Conservation (phyloP, 2,113 vertebrate species). For the Balaeniceps rex region DNA sequence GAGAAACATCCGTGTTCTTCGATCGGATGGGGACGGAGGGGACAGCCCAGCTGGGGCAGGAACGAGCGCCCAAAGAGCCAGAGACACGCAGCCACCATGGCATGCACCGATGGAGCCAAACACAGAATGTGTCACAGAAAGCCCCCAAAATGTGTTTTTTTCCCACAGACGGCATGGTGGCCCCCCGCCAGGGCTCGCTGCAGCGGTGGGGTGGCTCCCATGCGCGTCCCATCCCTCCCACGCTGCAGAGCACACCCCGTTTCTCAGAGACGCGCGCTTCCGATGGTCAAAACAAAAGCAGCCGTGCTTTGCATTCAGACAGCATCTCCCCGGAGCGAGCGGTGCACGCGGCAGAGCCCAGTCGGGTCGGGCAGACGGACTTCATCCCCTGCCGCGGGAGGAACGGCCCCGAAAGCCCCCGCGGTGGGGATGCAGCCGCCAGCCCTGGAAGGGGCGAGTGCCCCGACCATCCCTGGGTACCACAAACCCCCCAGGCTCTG, state of each 20-base stretch:
- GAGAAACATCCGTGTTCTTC: not conserved
- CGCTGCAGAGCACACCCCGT: fast-evolving
- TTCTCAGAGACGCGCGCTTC: not conserved
- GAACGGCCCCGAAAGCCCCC: not conserved
- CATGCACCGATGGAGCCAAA: not conserved
- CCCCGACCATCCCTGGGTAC: not conserved
- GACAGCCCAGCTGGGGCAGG: not conserved
- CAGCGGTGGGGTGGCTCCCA: not conserved
- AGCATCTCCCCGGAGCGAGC: not conserved
- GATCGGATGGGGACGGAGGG: not conserved
- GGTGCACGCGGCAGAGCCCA: not conserved
- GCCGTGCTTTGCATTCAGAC: not conserved
- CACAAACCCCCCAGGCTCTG: not conserved
- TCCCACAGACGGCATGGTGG: not conserved
- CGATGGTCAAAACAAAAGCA: not conserved
- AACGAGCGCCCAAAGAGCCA: not conserved
- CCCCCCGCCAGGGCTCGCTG: not conserved
- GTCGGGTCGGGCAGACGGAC: not conserved
- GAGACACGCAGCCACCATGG: not conserved
- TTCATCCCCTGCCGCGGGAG: not conserved
- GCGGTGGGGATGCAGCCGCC: not conserved
- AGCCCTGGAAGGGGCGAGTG: not conserved
- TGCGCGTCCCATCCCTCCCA: not conserved
- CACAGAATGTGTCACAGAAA: not conserved
- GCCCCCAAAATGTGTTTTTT: not conserved